Conservation (phyloP, 1,140 invertebrate species). For the Drosophila subobscura region DNA sequence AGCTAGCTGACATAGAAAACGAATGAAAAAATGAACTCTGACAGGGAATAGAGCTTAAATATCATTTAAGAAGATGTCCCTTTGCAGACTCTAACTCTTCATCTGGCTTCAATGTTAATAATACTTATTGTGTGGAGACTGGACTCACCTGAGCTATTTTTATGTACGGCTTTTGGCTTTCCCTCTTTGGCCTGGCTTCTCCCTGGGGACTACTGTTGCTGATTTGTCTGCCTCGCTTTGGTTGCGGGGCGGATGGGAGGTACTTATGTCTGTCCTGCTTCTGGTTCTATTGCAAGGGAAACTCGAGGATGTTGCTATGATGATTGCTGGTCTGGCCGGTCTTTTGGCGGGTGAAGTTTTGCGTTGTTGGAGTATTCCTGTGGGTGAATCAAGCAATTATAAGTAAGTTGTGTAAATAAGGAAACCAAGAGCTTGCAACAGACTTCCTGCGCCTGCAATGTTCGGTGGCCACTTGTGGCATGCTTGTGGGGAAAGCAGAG, state of each 20-base stretch:
- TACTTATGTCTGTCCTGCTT: conserved; percentile 27
- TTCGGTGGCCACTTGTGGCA: conserved; percentile 60
- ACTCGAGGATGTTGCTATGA: conserved; percentile 35
- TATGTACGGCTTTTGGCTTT: conserved; percentile 12
- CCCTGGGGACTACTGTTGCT: conserved; percentile 4
- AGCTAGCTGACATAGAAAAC: conserved; percentile 2
- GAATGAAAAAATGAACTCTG: neutral
- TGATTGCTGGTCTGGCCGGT: conserved; percentile 20
- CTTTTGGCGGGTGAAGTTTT: conserved; percentile 56
- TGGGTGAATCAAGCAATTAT: conserved; percentile 6
- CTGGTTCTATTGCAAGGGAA: conserved; percentile 31
- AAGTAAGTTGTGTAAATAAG: conserved; percentile 36
- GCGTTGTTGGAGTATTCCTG: conserved; percentile 71
- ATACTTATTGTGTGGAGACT: too few species aligned
- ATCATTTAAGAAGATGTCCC: too few species aligned
- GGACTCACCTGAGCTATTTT: conserved; percentile 23
- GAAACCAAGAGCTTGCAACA: conserved; percentile 13
- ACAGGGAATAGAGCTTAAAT: neutral
- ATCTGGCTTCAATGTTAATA: too few species aligned
- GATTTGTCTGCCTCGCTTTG: neutral
- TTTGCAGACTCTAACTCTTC: too few species aligned
- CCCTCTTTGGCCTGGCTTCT: conserved; percentile 5
- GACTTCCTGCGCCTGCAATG: conserved; percentile 25
- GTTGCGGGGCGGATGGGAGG: conserved; percentile 1
- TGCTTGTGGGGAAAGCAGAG: conserved; percentile 25